A percentile compares a stretch with the other conserved stretches of the same genome.
Evolutionary conservation across 2,888 invertebrate genomes (phyloP).

Genomic region (Papilio protenor): DNA sequence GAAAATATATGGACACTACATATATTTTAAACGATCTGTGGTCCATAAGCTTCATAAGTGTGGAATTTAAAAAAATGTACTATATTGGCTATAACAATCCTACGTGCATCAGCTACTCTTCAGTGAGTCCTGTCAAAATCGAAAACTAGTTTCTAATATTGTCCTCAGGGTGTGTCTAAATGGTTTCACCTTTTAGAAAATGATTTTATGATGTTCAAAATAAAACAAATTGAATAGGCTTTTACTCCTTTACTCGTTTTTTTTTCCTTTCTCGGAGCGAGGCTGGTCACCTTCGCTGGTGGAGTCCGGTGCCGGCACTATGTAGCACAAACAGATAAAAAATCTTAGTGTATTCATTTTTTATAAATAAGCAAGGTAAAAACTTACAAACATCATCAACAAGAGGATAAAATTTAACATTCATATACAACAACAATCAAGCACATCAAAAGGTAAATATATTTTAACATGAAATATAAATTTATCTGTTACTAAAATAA

Average conservation of each 20-base stretch:
- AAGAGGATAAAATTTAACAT: neutral
- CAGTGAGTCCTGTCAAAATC: too few species aligned
- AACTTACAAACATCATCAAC: neutral
- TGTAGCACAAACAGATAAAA: slow-evolving; percentile 18
- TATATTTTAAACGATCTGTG: too few species aligned
- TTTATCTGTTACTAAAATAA: neutral
- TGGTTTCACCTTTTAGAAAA: neutral
- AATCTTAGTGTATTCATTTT: slow-evolving; percentile 11
- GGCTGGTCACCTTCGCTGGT: neutral
- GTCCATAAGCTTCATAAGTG: too few species aligned
- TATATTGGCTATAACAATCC: too few species aligned
- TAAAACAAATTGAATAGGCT: neutral
- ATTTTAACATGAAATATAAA: neutral
- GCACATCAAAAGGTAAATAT: neutral
- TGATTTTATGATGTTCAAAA: neutral
- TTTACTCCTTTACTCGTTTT: slow-evolving; percentile 4
- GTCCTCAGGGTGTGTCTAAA: neutral
- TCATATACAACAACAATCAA: neutral
- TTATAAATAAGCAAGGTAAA: neutral
- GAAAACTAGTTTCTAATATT: neutral
- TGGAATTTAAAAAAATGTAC: too few species aligned
- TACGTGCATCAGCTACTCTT: too few species aligned
- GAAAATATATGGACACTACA: too few species aligned
- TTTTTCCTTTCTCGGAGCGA: slow-evolving; percentile 7
- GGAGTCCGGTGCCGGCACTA: slow-evolving; percentile 6